Conservation (phyloP, 2,888 invertebrate species). For the Neoscelio sp. region DNA sequence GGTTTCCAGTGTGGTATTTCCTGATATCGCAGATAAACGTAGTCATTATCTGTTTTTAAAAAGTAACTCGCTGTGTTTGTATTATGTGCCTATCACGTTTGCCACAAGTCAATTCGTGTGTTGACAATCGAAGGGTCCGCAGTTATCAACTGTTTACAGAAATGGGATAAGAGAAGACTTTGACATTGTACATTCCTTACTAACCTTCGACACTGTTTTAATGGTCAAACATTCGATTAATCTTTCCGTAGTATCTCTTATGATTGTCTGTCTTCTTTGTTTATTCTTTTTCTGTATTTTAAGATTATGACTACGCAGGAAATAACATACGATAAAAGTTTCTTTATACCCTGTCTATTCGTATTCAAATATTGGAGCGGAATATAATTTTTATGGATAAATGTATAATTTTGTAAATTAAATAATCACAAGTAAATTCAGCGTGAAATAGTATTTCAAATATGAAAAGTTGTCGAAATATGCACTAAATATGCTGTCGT, state of each 20-base stretch:
- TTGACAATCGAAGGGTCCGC: conserved; percentile 29
- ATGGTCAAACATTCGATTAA: conserved; percentile 1
- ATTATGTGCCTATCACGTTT: conserved; percentile 34
- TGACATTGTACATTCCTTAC: neutral
- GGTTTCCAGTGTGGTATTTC: conserved; percentile 17
- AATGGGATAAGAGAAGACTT: conserved; percentile 20
- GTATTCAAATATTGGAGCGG: conserved; percentile 3
- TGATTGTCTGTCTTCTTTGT: too few relatives aligned
- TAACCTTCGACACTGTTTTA: conserved; percentile 4
- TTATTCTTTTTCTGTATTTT: too few relatives aligned
- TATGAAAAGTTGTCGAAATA: too few relatives aligned
- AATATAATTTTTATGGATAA: too few relatives aligned
- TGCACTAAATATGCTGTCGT: too few relatives aligned
- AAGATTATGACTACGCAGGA: too few relatives aligned
- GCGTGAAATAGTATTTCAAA: too few relatives aligned
- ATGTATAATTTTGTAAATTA: too few relatives aligned
- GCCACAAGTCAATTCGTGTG: conserved; percentile 43
- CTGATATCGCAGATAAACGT: conserved; percentile 42
- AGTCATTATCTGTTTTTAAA: conserved; percentile 34
- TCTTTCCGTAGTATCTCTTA: too few relatives aligned
- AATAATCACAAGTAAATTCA: too few relatives aligned
- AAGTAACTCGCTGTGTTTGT: conserved; percentile 29
- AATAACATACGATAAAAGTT: too few relatives aligned
- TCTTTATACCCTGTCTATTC: conserved; percentile 13
- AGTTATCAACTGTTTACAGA: conserved; percentile 43